Base-by-base conservation (phyloP, 92 coral and sea anemone genomes). In the Phenganax marumi region DNA sequence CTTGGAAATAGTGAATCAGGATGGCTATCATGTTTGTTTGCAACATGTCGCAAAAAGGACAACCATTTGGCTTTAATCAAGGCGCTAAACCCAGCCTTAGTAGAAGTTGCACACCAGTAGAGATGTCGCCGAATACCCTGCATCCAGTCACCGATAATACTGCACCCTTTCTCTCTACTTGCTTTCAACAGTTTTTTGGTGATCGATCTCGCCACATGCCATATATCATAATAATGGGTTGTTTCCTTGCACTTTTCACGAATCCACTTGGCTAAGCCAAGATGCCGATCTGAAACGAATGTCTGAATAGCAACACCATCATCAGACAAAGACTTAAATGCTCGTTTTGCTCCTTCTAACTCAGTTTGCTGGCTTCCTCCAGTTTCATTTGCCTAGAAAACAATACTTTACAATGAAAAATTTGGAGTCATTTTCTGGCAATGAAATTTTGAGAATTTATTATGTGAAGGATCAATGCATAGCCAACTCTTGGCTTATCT, bases 91-190 rank as follows among this genome's bases (percentile, higher is more conserved):
- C 93, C 93, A 17, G 72, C 73, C 26, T 65, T 87, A 12, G 93
- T 87, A 22, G 91, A 87, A 18, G 87, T 85, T 10, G 80, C 89
- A 85, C 93, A 85, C 93, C 93, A 90, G 85, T 85, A 90, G 51
- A 90, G 50, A 52, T 87, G 88, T 12, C 76, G 53, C 16, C 84
- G 39, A 5, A 84, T 80, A 11, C 86, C 90, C 74, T 84, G 87
- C 26, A 87, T 81, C 92, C 92, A 90, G 24, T 49, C 75, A 9
- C 47, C 48, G 6, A 90, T 86, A 10, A 50, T 43, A 26, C 85
- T 89, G 73, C 85, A 87, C 1, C 89, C 89, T 39, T 58, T 85
- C 21, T 87, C 90, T 70, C 84, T 90, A 47, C 90, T 84, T 50
- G 89, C 85, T 71, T 75, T 70, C 8, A 88, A 78, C 63, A 90